phyloP scores from a whole-genome alignment of 2,113 vertebrate genomes.

The Oryzias celebensis region DNA sequence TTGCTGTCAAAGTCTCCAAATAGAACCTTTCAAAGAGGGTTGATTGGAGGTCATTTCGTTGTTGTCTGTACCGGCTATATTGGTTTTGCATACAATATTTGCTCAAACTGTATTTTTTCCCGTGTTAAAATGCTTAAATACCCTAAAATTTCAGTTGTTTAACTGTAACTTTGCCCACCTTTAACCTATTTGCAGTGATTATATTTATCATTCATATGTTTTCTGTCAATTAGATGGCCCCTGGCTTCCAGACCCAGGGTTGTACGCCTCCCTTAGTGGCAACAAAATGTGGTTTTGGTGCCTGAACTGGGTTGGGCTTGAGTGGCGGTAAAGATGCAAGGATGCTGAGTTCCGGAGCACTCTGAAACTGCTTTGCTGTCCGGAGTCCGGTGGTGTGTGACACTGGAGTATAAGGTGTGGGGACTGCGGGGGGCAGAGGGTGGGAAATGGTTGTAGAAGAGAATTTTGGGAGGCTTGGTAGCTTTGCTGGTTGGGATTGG shows the following conservation, averaged over 20 bases:
- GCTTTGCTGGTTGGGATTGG: conserved; percentile 37
- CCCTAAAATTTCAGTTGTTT: not conserved
- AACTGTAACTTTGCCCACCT: not conserved
- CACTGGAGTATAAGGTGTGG: conserved; percentile 64
- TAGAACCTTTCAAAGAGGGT: too few relatives aligned
- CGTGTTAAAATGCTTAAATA: not conserved
- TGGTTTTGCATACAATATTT: too few relatives aligned
- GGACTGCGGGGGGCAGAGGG: conserved; percentile 48
- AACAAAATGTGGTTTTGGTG: conserved; percentile 90
- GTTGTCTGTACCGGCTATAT: too few relatives aligned
- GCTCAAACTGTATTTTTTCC: too few relatives aligned
- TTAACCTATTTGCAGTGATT: not conserved
- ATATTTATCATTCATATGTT: not conserved
- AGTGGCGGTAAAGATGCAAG: conserved; percentile 59
- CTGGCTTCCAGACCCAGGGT: conserved; percentile 90
- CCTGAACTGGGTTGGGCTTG: conserved; percentile 79
- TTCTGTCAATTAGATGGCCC: conserved; percentile 78
- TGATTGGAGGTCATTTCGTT: too few relatives aligned
- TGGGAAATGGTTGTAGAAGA: conserved; percentile 56
- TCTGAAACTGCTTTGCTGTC: conserved; percentile 78
- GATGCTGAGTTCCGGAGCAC: conserved; percentile 77
- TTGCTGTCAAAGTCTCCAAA: too few relatives aligned
- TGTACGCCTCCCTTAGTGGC: conserved; percentile 87
- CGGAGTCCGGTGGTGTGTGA: conserved; percentile 71
- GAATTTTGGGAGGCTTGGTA: conserved; percentile 74